phyloP scores from a whole-genome alignment of 2,797 vertebrate genomes.

The Neoniphon sammara region DNA sequence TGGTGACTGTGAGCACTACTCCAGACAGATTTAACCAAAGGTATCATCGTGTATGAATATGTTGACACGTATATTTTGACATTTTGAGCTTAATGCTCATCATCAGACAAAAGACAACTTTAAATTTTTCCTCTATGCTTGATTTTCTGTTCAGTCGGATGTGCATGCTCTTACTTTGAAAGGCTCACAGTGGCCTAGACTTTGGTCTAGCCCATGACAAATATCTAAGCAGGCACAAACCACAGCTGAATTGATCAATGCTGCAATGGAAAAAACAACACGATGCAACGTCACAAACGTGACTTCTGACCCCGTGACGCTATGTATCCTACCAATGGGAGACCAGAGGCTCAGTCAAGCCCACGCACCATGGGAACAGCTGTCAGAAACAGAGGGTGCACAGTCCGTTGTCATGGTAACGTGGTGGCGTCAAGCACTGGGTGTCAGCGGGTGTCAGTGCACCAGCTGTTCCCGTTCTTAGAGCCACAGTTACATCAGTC shows the following conservation, averaged over 20 bases:
- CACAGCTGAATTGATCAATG: slow-evolving; percentile 17
- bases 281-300: slow-evolving; percentile 49
- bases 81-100: too few relatives aligned
- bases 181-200: background rate
- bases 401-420: slow-evolving; percentile 76
- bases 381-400: slow-evolving; percentile 75
- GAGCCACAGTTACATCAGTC: slow-evolving; percentile 42
- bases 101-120: too few relatives aligned
- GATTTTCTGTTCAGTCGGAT: too few relatives aligned
- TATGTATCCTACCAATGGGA: slow-evolving; percentile 60
- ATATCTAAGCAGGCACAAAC: slow-evolving; percentile 1
- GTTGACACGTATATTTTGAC: too few relatives aligned
- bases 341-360: slow-evolving; percentile 56
- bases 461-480: slow-evolving; percentile 73
- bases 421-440: slow-evolving; percentile 58
- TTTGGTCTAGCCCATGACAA: slow-evolving; percentile 20
- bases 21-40: background rate
- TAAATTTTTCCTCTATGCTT: too few relatives aligned
- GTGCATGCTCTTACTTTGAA: background rate
- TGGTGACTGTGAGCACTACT: background rate
- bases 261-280: slow-evolving; percentile 59
- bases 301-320: slow-evolving; percentile 61
- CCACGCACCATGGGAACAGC: slow-evolving; percentile 78
- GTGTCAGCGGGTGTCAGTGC: slow-evolving; percentile 67
- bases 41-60: too few relatives aligned